A percentile compares a stretch with the other conserved stretches of the same genome.
Conservation (phyloP, 1,140 invertebrate species). For the Atta cephalotes region DNA sequence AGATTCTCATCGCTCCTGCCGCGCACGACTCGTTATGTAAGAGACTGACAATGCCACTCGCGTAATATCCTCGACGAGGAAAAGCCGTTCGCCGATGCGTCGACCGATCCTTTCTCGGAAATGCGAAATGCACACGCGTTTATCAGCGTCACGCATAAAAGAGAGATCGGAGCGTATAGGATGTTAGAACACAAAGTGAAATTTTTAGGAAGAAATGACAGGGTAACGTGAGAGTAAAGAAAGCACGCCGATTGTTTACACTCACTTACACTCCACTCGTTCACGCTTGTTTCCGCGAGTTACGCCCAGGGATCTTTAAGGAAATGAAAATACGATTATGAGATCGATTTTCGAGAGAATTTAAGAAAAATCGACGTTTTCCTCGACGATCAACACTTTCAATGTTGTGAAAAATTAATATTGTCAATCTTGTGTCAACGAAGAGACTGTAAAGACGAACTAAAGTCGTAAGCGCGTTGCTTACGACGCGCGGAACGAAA, state of each 20-base stretch:
- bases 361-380: neutral
- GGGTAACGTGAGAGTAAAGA: neutral
- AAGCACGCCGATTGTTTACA: conserved; percentile 55
- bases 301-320: neutral
- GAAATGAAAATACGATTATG: neutral
- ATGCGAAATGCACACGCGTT: conserved; percentile 22
- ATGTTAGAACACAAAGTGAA: neutral
- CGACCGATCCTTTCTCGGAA: conserved; percentile 55
- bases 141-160: conserved; percentile 4
- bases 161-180: neutral
- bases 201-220: conserved; percentile 12
- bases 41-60: conserved; percentile 73
- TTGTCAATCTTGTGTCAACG: neutral
- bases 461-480: neutral
- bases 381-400: too few relatives aligned
- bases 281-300: neutral
- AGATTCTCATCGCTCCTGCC: conserved; percentile 76
- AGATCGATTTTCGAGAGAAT: neutral
- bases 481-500: conserved; percentile 47
- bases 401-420: neutral
- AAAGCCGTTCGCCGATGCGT: conserved; percentile 61
- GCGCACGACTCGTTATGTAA: conserved; percentile 71
- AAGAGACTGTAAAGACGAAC: neutral
- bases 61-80: conserved; percentile 72
- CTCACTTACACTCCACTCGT: conserved; percentile 60